Percentiles rank a stretch among this genome's conserved stretches.
phyloP scores from a whole-genome alignment of 2,113 vertebrate genomes.

The Salvelinus alpinus region DNA sequence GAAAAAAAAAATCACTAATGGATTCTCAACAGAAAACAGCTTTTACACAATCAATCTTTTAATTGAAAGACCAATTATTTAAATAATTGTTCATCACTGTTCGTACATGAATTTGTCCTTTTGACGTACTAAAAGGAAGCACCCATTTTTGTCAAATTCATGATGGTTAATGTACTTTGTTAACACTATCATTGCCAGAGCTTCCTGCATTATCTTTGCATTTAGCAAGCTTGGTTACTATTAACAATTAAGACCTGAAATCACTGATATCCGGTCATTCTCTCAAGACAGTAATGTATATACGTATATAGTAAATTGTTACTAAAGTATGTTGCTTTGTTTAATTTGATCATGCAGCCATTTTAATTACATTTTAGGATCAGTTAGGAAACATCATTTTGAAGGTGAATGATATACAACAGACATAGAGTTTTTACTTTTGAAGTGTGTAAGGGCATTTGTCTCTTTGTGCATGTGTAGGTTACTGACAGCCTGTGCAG shows the following conservation, averaged over 20 bases:
- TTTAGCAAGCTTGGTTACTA: slow-evolving; percentile 51
- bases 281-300: slow-evolving; percentile 15
- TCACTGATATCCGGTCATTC: slow-evolving; percentile 53
- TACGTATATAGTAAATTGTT: slow-evolving; percentile 28
- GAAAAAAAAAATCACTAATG: slow-evolving; percentile 82
- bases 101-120: slow-evolving; percentile 77
- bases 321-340: slow-evolving; percentile 20
- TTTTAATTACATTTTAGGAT: slow-evolving; percentile 14
- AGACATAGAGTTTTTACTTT: background rate
- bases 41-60: slow-evolving; percentile 81
- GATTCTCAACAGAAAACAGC: slow-evolving; percentile 81
- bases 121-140: slow-evolving; percentile 75
- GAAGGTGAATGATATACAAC: background rate
- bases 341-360: slow-evolving; percentile 33
- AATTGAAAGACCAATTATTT: slow-evolving; percentile 79
- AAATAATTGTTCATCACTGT: slow-evolving; percentile 80
- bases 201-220: background rate
- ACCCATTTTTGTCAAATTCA: slow-evolving; percentile 72
- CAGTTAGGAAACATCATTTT: background rate
- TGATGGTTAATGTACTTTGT: slow-evolving; percentile 60
- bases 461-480: slow-evolving; percentile 41
- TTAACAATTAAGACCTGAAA: slow-evolving; percentile 55
- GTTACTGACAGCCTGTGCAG: slow-evolving; percentile 70
- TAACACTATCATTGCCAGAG: slow-evolving; percentile 57
- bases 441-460: background rate